A percentile compares a stretch with the other conserved stretches of the same genome.
phyloP scores from a whole-genome alignment of 2,113 vertebrate genomes.

The Pituophis catenifer region DNA sequence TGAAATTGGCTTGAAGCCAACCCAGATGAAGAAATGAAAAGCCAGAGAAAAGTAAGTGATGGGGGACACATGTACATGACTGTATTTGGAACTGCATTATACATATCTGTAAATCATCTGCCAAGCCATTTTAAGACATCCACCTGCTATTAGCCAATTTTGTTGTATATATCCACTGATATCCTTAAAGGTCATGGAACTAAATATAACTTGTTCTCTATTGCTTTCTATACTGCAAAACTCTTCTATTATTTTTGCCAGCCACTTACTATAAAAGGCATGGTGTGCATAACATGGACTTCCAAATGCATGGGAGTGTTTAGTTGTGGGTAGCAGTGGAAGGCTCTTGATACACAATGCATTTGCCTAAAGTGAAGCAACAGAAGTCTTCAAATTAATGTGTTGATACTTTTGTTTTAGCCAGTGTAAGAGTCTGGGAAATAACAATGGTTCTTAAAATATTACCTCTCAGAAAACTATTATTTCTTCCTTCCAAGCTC shows the following conservation, averaged over 20 bases:
- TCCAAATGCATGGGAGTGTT: conserved; percentile 27
- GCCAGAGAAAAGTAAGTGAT: conserved; percentile 5
- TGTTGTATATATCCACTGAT: conserved; percentile 20
- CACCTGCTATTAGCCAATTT: conserved; percentile 55
- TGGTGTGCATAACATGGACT: background rate
- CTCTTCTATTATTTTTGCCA: conserved; percentile 21
- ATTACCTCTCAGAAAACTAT: background rate
- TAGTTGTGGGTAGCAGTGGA: background rate
- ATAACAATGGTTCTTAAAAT: background rate
- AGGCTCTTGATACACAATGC: background rate
- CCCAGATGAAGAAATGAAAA: conserved; percentile 51
- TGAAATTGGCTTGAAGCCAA: conserved; percentile 51
- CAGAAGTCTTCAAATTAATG: background rate
- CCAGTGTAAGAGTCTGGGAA: background rate
- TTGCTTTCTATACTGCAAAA: conserved; percentile 51
- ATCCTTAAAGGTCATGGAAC: conserved; percentile 37
- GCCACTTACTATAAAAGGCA: conserved; percentile 46
- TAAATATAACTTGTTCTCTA: conserved; percentile 48
- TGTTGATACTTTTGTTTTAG: background rate
- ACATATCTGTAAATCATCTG: conserved; percentile 52
- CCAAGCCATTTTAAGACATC: conserved; percentile 39
- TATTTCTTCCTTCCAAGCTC: background rate
- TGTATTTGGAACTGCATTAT: conserved; percentile 45
- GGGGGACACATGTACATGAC: background rate
- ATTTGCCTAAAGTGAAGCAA: conserved; percentile 13